Conservation (phyloP, 2,113 vertebrate species). For the Eonycteris spelaea region DNA sequence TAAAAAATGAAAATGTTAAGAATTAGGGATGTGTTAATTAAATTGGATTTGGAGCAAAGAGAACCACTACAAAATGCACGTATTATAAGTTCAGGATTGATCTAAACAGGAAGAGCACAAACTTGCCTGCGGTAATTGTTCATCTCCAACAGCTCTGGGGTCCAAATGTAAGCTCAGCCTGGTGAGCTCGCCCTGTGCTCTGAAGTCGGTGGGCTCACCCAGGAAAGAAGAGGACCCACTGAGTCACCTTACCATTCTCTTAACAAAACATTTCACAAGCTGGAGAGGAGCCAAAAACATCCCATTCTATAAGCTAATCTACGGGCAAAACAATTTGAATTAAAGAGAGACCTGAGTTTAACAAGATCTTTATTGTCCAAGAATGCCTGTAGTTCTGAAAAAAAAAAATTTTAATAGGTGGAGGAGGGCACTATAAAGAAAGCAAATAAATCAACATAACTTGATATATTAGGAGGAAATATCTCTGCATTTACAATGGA, state of each 20-base stretch:
- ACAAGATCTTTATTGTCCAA: background rate
- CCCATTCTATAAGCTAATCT: background rate
- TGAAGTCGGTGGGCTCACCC: background rate
- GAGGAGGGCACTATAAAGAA: background rate
- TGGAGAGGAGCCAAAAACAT: background rate
- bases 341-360: background rate
- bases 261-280: background rate
- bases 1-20: constrained; percentile 17
- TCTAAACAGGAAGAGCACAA: background rate
- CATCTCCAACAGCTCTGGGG: background rate
- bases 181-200: background rate
- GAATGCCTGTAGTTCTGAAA: background rate
- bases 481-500: background rate
- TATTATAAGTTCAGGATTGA: background rate
- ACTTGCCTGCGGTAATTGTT: background rate
- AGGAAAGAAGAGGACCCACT: background rate
- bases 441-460: background rate
- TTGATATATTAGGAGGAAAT: background rate
- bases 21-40: background rate
- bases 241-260: background rate
- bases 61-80: background rate
- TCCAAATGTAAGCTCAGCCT: background rate
- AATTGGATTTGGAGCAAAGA: background rate
- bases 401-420: background rate
- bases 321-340: background rate